Evolutionary conservation across 92 coral and sea anemone genomes (phyloP).

Genomic region (Bergia sp.): DNA sequence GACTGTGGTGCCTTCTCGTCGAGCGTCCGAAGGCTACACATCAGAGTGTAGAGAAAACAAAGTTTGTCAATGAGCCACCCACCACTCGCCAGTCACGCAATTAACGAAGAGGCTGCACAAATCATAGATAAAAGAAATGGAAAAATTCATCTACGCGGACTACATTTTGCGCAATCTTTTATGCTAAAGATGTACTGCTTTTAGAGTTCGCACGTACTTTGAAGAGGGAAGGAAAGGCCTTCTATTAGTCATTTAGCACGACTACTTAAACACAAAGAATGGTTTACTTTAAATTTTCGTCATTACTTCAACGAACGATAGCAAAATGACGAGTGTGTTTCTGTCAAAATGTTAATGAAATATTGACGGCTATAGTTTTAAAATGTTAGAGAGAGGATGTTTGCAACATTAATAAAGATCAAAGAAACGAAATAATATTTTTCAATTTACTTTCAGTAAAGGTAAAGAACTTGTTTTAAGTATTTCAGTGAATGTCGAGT

Average conservation of each 20-base stretch:
- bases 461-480: background rate
- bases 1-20: constrained; percentile 35
- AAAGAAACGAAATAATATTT: background rate
- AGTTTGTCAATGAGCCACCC: constrained; percentile 8
- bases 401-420: background rate
- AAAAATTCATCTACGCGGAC: background rate
- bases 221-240: background rate
- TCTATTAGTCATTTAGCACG: constrained; percentile 4
- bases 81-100: constrained; percentile 22
- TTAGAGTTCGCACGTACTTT: background rate
- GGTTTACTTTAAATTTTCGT: constrained; percentile 16
- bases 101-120: background rate
- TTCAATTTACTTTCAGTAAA: background rate
- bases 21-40: constrained; percentile 28
- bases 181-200: background rate
- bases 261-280: constrained; percentile 9
- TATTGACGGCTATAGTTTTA: constrained; percentile 6
- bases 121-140: background rate
- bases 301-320: constrained; percentile 1
- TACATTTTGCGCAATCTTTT: background rate
- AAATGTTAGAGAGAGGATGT: background rate
- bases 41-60: constrained; percentile 13
- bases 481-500: background rate
- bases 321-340: background rate
- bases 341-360: constrained; percentile 24